Evolutionary conservation across 2,888 invertebrate species (phyloP).

Genomic region (Miltochrista miniata): DNA sequence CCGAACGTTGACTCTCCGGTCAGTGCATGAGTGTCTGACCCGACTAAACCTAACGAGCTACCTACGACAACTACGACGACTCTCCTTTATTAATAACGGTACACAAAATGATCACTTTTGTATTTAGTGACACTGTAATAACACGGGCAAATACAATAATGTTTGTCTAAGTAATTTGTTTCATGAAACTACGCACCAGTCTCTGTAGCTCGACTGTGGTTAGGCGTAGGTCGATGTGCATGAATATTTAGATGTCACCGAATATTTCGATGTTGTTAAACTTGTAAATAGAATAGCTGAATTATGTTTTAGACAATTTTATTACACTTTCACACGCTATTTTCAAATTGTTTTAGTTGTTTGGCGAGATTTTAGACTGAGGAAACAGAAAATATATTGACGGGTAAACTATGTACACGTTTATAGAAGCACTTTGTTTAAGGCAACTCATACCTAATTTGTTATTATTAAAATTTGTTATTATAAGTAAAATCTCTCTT

Average conservation of each 20-base stretch:
- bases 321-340: constrained; percentile 17
- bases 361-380: constrained; percentile 64
- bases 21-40: constrained; percentile 13
- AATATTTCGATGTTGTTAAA: constrained; percentile 54
- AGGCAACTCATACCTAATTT: constrained; percentile 37
- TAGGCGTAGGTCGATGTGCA: constrained; percentile 21
- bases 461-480: constrained; percentile 1
- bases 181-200: constrained; percentile 5
- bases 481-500: not conserved
- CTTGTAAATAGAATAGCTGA: constrained; percentile 60
- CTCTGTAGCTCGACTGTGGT: constrained; percentile 25
- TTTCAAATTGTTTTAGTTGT: constrained; percentile 29
- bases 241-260: constrained; percentile 47
- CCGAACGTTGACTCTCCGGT: constrained; percentile 14
- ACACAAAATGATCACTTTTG: constrained; percentile 16
- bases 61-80: constrained; percentile 2
- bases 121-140: constrained; percentile 20
- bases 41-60: constrained; percentile 30
- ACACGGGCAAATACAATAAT: constrained; percentile 18
- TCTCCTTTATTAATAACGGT: not conserved
- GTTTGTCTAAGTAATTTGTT: constrained; percentile 24
- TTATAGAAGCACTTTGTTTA: constrained; percentile 27
- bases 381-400: constrained; percentile 44
- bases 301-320: constrained; percentile 32
- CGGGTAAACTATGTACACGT: constrained; percentile 36